A percentile compares a stretch with the other conserved stretches of the same genome.
Conservation (phyloP, 2,888 invertebrate species). For the Rhagium mordax region DNA sequence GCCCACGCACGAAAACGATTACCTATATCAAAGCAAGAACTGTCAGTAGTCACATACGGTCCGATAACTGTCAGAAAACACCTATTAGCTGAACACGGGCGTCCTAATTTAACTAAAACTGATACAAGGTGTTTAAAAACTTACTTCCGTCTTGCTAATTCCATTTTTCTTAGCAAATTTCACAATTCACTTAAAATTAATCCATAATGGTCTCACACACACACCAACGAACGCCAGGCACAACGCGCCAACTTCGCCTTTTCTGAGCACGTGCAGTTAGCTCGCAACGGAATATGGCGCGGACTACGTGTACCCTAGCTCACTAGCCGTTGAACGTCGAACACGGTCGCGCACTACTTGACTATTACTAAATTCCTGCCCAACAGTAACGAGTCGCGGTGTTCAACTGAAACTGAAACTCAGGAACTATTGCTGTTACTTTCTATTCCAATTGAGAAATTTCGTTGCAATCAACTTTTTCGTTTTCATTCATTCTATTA, state of each 20-base stretch:
- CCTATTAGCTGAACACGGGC: background rate
- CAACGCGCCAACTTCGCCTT: constrained; percentile 26
- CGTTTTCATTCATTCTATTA: constrained; percentile 31
- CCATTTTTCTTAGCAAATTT: constrained; percentile 8
- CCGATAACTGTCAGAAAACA: constrained; percentile 3
- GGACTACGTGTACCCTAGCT: constrained; percentile 7
- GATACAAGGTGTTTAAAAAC: constrained; percentile 9
- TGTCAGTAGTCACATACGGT: constrained; percentile 30
- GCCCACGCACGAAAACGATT: constrained; percentile 1
- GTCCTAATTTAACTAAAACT: constrained; percentile 7
- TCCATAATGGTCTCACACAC: constrained; percentile 11
- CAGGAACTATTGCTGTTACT: constrained; percentile 34
- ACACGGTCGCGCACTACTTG: constrained; percentile 26
- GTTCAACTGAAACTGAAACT: constrained; percentile 35
- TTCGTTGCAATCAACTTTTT: constrained; percentile 31
- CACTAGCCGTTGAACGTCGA: background rate
- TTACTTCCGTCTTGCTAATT: constrained; percentile 27
- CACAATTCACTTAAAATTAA: constrained; percentile 25
- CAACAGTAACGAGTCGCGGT: background rate
- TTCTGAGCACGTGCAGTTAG: constrained; percentile 22
- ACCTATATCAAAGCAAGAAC: background rate
- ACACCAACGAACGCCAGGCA: constrained; percentile 9
- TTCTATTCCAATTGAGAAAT: constrained; percentile 38
- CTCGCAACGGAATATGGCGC: constrained; percentile 21
- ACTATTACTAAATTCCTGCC: constrained; percentile 12